phyloP scores from a whole-genome alignment of 2,113 vertebrate species.

The Chinchilla lanigera region DNA sequence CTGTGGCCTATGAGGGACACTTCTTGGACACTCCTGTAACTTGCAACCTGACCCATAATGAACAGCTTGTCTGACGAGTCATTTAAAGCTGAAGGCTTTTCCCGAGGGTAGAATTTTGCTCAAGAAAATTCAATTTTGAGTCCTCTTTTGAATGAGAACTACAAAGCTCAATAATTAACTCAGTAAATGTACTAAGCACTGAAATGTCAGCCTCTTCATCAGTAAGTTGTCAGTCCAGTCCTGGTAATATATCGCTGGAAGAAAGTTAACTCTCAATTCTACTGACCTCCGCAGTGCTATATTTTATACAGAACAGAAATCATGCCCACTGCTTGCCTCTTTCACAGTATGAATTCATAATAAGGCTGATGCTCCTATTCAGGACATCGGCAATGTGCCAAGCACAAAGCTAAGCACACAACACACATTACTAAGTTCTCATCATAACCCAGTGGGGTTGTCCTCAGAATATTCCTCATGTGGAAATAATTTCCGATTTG shows the following conservation, averaged over 20 bases:
- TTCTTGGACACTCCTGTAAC: not conserved
- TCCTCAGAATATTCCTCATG: not conserved
- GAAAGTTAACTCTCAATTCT: not conserved
- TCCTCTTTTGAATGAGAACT: slow-evolving; percentile 33
- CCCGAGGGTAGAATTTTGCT: slow-evolving; percentile 1
- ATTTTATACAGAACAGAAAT: slow-evolving; percentile 2
- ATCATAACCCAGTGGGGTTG: not conserved
- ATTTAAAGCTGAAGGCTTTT: not conserved
- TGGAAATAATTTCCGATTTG: slow-evolving; percentile 21
- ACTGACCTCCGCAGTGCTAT: not conserved
- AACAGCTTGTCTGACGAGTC: not conserved
- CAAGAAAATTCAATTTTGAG: not conserved
- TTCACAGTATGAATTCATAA: not conserved
- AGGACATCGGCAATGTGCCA: not conserved
- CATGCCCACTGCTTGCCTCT: not conserved
- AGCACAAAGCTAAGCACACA: not conserved
- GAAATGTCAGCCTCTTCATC: not conserved
- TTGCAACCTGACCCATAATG: not conserved
- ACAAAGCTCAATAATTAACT: not conserved
- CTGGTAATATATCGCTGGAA: not conserved
- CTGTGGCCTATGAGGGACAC: not conserved
- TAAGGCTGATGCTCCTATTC: not conserved
- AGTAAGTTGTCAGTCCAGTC: not conserved
- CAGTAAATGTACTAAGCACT: not conserved
- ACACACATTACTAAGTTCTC: not conserved